Conservation (phyloP, 2,797 vertebrate genomes). For the Clarias pachynema region DNA sequence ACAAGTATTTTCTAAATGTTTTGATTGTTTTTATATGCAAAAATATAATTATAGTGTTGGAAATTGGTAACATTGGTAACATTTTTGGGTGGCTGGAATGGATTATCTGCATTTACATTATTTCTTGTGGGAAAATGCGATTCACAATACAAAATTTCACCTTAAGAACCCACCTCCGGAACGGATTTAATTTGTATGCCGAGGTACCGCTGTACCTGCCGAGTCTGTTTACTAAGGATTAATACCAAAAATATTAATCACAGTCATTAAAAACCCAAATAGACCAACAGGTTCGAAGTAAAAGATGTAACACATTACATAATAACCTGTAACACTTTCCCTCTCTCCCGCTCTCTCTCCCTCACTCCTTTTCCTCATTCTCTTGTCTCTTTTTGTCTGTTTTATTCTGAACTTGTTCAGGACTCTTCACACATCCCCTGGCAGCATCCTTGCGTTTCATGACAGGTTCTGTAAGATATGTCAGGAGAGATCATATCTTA, state of each 20-base stretch:
- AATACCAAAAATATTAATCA: neutral
- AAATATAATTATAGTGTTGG: no score
- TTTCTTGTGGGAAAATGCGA: no score
- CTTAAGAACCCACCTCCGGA: no score
- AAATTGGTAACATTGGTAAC: no score
- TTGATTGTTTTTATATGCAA: no score
- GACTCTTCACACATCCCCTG: neutral
- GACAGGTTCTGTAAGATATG: constrained; percentile 17
- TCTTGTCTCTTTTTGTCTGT: neutral
- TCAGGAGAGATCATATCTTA: constrained; percentile 16
- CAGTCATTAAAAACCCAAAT: neutral
- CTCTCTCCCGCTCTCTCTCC: neutral
- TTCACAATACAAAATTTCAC: no score
- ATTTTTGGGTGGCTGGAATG: no score
- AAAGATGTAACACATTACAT: neutral
- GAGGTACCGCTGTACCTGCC: no score
- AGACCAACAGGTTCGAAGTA: neutral
- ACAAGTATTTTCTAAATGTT: no score
- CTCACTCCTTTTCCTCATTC: neutral
- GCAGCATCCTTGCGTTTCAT: constrained; percentile 12
- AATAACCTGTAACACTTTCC: neutral
- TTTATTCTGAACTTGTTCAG: neutral
- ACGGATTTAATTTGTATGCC: no score
- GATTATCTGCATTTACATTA: no score
- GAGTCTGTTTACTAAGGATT: neutral